Percentiles rank a stretch among this genome's conserved stretches.
Conservation (phyloP, 2,113 vertebrate genomes). For the Triplophysa dalaica region DNA sequence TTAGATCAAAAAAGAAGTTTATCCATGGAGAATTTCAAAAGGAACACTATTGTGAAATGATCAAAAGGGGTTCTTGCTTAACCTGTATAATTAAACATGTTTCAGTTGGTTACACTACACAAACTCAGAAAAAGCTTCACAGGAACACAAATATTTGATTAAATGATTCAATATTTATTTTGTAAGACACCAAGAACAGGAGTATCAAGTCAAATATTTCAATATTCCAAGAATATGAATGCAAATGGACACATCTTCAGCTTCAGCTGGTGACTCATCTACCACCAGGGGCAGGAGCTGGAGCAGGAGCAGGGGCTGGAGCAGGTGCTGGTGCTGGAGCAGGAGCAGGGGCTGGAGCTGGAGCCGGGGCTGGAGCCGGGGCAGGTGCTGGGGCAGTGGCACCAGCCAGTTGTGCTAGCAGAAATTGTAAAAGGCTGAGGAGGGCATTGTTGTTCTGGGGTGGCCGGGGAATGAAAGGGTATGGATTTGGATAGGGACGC, state of each 20-base stretch:
- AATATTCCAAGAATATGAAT: not conserved
- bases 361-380: slow-evolving; percentile 8
- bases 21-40: no score
- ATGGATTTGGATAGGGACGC: slow-evolving; percentile 16
- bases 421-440: not conserved
- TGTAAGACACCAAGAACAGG: not conserved
- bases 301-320: not conserved
- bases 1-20: no score
- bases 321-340: not conserved
- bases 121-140: not conserved
- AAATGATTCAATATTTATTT: not conserved
- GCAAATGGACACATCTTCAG: not conserved
- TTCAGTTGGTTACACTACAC: no score
- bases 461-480: not conserved
- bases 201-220: not conserved
- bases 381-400: slow-evolving; percentile 3
- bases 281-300: not conserved
- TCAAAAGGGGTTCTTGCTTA: no score
- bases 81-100: no score
- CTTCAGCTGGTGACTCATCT: not conserved
- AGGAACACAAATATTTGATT: slow-evolving; percentile 9
- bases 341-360: not conserved
- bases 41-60: no score
- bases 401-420: not conserved
- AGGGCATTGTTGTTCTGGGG: not conserved